Evolutionary conservation across 1,140 invertebrate genomes (phyloP), one percentile per base, ranked within the genome.

Genomic region (Maniola jurtina): DNA sequence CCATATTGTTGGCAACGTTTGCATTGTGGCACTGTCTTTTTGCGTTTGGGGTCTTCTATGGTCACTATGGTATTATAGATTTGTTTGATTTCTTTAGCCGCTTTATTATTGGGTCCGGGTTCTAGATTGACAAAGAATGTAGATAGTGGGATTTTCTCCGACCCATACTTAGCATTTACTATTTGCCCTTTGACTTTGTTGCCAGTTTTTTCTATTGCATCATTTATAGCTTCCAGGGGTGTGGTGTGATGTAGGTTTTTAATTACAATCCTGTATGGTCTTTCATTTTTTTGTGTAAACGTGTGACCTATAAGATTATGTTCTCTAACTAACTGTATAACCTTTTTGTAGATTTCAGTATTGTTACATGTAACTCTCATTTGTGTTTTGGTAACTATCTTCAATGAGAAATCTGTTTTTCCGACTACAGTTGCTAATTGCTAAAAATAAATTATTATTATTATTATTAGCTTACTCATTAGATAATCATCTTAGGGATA

Each of bases 1-100:
- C 55, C 55, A 57, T 57, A 57, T 35, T 15, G 55, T 15, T 57
- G 55, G 16, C 55, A 57, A 36, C 11, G 55, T 36, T 57, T 16
- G 13, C 25, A 57, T 57, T 54, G 50, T 9, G 15, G 11, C 10
- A 15, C 15, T 15, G 14, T 54, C 15, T 16, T 54, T 25, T 11
- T 6, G 10, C 15, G 13, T 15, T 33, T 11, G 33, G 50, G 50
- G 0, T 54, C 50, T 25, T 54, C 50, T 16, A 54, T 54, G 10
- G 10, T 54, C 15, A 16, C n/a, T 54, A 9, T 42, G 13, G 25
- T 42, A 42, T 42, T 13, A 9, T 42, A 42, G 8, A 42, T 42
- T 9, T 42, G 13, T 10, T 9, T 42, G 40, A 42, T 42, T 10
- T 42, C 13, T 42, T 42, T 42, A 13, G 13, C 40, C 9, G 40